These are phyloP conservation scores for Ciconia stormi DNA, from an alignment of 2,113 vertebrate genomes.

Conservation along the genomic window DNA sequence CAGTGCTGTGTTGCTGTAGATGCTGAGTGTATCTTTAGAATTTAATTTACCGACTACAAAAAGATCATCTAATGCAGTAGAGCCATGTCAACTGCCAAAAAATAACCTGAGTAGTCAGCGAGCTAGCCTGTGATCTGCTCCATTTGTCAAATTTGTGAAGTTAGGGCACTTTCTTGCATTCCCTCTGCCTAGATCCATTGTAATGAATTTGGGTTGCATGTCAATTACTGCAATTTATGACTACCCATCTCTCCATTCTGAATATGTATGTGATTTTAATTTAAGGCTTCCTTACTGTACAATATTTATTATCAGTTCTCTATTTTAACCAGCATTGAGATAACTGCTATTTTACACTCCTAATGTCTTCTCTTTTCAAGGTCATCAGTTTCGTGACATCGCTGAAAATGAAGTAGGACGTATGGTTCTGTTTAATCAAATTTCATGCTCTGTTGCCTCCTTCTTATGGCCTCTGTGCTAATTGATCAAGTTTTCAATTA, in stretches of 20 bases:
- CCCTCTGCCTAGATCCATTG: slow-evolving; percentile 46
- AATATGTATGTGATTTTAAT: slow-evolving; percentile 73
- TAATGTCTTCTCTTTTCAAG: slow-evolving; percentile 73
- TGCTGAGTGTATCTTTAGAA: background rate
- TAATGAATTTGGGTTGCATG: slow-evolving; percentile 73
- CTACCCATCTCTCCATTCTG: slow-evolving; percentile 47
- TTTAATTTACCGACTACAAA: background rate
- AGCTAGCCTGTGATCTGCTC: background rate
- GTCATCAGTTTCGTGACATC: slow-evolving; percentile 70
- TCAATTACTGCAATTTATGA: slow-evolving; percentile 76
- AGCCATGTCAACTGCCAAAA: slow-evolving; percentile 10
- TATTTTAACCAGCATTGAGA: slow-evolving; percentile 36
- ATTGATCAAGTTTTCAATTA: slow-evolving; percentile 86
- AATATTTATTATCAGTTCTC: slow-evolving; percentile 64
- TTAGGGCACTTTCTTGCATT: slow-evolving; percentile 42
- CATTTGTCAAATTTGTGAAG: slow-evolving; percentile 63
- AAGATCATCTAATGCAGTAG: background rate
- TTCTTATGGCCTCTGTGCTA: slow-evolving; percentile 78
- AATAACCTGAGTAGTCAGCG: slow-evolving; percentile 39
- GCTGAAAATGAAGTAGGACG: slow-evolving; percentile 72
- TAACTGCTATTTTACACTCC: slow-evolving; percentile 57
- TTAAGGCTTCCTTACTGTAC: slow-evolving; percentile 60
- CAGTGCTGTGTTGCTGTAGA: background rate
- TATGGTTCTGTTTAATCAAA: slow-evolving; percentile 80
- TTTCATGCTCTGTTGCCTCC: slow-evolving; percentile 77